Conservation (phyloP, 92 coral and sea anemone genomes). For the Epizoanthus ramosus region DNA sequence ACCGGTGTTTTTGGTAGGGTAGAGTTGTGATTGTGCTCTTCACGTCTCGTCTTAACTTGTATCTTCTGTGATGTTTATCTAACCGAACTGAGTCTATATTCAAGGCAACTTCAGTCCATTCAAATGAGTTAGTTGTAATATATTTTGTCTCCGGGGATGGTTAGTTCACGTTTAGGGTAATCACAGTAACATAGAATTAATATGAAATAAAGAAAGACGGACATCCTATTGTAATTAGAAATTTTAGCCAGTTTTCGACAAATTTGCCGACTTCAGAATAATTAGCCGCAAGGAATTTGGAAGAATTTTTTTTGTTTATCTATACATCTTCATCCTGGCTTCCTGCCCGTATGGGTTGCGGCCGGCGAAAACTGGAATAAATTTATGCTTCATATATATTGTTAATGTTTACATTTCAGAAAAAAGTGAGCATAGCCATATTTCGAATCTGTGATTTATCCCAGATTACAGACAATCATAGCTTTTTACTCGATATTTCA, state of each 20-base stretch:
- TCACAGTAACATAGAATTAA: background rate
- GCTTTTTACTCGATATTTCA: background rate
- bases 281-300: no score
- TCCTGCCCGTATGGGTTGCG: no score
- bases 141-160: background rate
- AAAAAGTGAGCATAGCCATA: background rate
- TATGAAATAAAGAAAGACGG: background rate
- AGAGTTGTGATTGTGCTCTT: background rate
- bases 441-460: background rate
- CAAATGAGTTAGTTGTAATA: background rate
- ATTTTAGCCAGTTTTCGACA: background rate
- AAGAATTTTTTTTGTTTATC: no score
- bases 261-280: no score
- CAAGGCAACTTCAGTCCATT: background rate
- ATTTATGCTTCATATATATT: no score
- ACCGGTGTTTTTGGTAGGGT: no score
- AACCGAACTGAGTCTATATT: no score
- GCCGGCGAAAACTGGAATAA: no score
- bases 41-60: no score
- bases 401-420: conserved; percentile 1
- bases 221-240: background rate
- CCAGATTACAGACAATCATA: background rate
- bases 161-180: background rate
- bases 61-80: no score
- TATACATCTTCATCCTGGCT: no score